phyloP scores from a whole-genome alignment of 2,888 invertebrate species.

The Drosophila colorata region DNA sequence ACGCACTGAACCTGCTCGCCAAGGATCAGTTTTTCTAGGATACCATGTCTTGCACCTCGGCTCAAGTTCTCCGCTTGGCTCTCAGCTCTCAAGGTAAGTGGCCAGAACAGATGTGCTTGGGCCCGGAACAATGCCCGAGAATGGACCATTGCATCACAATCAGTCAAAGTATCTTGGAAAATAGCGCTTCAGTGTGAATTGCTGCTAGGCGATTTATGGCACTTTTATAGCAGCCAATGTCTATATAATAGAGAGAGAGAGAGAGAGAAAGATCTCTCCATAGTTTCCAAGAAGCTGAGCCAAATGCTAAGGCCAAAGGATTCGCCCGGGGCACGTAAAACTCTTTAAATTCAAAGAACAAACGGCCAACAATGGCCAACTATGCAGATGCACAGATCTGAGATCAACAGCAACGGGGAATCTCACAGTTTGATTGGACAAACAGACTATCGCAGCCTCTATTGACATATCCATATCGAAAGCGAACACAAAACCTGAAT shows the following conservation, averaged over 20 bases:
- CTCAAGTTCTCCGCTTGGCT: conserved; percentile 10
- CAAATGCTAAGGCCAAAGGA: conserved; percentile 48
- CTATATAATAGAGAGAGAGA: conserved; percentile 31
- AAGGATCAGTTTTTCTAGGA: conserved; percentile 29
- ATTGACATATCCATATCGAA: conserved; percentile 52
- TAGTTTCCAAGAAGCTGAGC: conserved; percentile 38
- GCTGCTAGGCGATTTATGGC: conserved; percentile 54
- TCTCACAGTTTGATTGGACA: conserved; percentile 44
- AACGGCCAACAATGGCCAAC: conserved; percentile 21
- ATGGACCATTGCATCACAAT: conserved; percentile 55
- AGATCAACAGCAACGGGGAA: conserved; percentile 18
- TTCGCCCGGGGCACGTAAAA: conserved; percentile 48
- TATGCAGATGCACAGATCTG: conserved; percentile 56
- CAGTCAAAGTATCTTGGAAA: conserved; percentile 42
- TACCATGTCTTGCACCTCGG: conserved; percentile 31
- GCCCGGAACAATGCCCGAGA: conserved; percentile 6
- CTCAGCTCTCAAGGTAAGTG: conserved; percentile 49
- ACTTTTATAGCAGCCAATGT: conserved; percentile 43
- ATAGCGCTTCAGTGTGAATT: conserved; percentile 69
- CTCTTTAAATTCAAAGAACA: conserved; percentile 37
- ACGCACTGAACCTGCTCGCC: conserved; percentile 69
- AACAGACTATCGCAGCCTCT: too few relatives aligned
- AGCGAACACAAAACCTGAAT: conserved; percentile 34
- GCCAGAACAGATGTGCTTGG: conserved; percentile 62
- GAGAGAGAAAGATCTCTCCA: background rate